phyloP scores from a whole-genome alignment of 1,140 invertebrate genomes.

The Halictus rubicundus region DNA sequence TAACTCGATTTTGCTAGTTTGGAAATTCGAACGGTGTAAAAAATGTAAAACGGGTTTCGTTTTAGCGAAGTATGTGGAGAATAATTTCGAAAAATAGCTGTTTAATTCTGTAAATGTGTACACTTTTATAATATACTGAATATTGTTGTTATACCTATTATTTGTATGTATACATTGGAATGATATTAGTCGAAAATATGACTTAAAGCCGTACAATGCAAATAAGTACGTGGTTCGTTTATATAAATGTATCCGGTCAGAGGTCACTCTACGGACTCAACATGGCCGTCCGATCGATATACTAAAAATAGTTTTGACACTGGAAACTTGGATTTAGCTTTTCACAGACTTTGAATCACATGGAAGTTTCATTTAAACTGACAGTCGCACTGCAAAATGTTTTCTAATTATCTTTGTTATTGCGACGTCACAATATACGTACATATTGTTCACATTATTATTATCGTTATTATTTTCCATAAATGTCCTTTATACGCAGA shows the following conservation, averaged over 20 bases:
- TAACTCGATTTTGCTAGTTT: no score
- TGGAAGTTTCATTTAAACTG: not conserved
- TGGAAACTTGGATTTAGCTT: conserved; percentile 40
- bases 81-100: no score
- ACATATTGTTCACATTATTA: no score
- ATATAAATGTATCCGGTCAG: conserved; percentile 44
- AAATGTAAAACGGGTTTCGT: no score
- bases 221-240: not conserved
- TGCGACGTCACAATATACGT: not conserved
- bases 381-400: not conserved
- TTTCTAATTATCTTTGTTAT: no score
- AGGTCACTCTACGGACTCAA: conserved; percentile 45
- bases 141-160: not conserved
- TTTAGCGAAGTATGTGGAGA: no score
- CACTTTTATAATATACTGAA: not conserved
- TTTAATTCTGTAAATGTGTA: not conserved
- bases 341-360: conserved; percentile 14
- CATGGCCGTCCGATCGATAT: conserved; percentile 60
- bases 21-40: no score
- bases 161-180: not conserved
- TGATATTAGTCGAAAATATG: not conserved
- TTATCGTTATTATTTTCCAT: no score
- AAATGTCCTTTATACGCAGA: no score
- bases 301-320: conserved; percentile 63
- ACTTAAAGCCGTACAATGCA: not conserved